These are phyloP conservation scores for Vannuccia rotundouncinata DNA, from an alignment of 2,888 invertebrate genomes.

Conservation along the genomic window DNA sequence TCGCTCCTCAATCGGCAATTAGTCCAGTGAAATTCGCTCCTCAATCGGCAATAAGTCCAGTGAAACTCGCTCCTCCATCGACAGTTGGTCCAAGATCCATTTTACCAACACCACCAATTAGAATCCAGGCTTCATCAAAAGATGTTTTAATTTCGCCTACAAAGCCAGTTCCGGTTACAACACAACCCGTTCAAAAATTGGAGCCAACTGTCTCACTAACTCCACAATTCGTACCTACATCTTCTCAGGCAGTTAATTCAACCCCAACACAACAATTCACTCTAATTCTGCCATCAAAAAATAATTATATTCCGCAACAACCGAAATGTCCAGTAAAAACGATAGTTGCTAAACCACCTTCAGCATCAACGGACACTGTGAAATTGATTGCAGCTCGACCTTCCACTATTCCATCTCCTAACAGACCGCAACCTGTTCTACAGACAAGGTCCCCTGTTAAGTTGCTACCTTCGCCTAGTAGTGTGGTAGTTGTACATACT, in stretches of 20 bases:
- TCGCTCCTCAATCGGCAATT: no score
- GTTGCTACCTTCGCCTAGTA: background rate
- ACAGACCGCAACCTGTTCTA: no score
- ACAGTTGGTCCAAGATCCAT: background rate
- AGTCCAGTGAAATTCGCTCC: no score
- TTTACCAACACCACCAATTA: background rate
- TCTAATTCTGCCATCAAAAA: background rate
- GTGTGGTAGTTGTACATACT: background rate
- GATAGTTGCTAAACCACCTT: background rate
- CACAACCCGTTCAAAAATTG: background rate
- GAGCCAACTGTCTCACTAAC: background rate
- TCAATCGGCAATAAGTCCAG: no score
- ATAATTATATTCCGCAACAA: background rate
- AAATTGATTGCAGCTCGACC: background rate
- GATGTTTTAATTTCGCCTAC: background rate
- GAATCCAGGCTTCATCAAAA: background rate
- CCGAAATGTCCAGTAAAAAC: background rate
- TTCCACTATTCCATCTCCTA: no score
- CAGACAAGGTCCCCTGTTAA: background rate
- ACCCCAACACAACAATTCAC: background rate
- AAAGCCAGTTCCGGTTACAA: background rate
- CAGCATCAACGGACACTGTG: background rate
- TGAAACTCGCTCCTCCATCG: no score
- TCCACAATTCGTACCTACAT: background rate
- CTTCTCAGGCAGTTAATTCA: background rate